These are phyloP conservation scores for Corynorhinus townsendii DNA, from an alignment of 2,113 vertebrate species.

Conservation along the genomic window DNA sequence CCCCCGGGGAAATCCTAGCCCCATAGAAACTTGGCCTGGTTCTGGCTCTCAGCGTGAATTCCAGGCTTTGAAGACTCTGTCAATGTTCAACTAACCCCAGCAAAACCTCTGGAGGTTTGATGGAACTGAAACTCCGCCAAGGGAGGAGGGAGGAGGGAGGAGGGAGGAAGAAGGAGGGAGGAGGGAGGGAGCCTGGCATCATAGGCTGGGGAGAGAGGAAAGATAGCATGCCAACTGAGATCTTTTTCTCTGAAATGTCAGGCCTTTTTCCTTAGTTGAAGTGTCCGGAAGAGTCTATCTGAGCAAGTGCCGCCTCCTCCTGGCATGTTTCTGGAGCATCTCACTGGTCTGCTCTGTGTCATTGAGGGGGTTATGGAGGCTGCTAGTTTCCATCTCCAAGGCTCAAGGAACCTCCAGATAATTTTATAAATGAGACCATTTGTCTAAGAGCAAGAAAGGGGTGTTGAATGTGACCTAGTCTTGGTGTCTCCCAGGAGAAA, in stretches of 20 bases:
- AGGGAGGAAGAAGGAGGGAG: neutral
- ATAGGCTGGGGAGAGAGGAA: neutral
- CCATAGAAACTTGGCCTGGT: constrained; percentile 41
- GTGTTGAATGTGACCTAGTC: neutral
- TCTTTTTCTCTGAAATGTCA: neutral
- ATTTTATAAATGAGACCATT: constrained; percentile 1
- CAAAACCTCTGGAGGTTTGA: constrained; percentile 26
- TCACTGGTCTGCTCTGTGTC: neutral
- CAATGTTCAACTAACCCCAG: constrained; percentile 61
- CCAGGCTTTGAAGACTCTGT: constrained; percentile 62
- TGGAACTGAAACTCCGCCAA: constrained; percentile 29
- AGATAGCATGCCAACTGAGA: neutral
- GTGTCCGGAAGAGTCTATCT: neutral
- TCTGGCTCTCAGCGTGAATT: constrained; percentile 48
- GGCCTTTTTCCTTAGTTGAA: neutral
- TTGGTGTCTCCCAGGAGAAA: neutral
- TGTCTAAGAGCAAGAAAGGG: neutral
- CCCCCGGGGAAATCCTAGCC: neutral
- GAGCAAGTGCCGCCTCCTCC: neutral
- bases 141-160: neutral
- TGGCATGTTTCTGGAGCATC: neutral
- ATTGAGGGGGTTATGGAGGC: neutral
- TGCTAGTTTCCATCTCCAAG: neutral
- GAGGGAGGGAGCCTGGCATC: neutral
- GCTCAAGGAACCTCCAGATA: neutral